Evolutionary conservation across 2,797 vertebrate species (phyloP), one percentile per base, ranked within the genome.

Genomic region (Macropodus opercularis): DNA sequence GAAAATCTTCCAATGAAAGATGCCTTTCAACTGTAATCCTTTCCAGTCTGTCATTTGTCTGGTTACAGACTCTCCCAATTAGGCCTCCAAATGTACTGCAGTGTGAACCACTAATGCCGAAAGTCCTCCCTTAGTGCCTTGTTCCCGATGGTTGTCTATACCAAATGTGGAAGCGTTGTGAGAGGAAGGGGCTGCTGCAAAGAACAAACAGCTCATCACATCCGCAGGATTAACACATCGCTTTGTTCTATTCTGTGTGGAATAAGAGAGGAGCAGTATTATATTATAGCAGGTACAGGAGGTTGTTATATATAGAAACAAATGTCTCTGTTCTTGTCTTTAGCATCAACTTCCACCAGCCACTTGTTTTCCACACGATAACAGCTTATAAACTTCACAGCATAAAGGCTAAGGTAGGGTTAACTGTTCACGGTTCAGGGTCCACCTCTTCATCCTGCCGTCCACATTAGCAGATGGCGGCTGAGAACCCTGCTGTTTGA

Each of bases 401-500:
- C 0, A 3, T 32, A 19, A 27, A 26, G 8, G 11, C 27, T 47
- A 29, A 21, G 7, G 44, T n/a, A 34, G 23, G 4, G 22, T 56
- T 39, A 39, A 36, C 39, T 29, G 18, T 57, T 61, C 26, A 17
- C 21, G 11, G 11, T 3, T n/a, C 40, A 48, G 40, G 36, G 42
- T 59, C 43, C 43, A 42, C 18, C 24, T 29, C 29, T 11, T 4
- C 39, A 11, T 63, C 15, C 36, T 41, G 29, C 27, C 51, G 61
- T 66, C 42, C 42, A 55, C 38, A 56, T 9, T 1, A 61, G 26
- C 79, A 83, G 72, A 80, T 86, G 80, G 72, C 52, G 50, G 36
- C 35, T 68, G 46, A 61, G 58, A 53, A 13, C n/a, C 69, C 38
- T 40, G 61, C 69, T 73, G 78, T 59, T 73, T 15, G 31, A 70